phyloP scores from a whole-genome alignment of 1,140 invertebrate genomes.

The Oedothorax gibbosus region DNA sequence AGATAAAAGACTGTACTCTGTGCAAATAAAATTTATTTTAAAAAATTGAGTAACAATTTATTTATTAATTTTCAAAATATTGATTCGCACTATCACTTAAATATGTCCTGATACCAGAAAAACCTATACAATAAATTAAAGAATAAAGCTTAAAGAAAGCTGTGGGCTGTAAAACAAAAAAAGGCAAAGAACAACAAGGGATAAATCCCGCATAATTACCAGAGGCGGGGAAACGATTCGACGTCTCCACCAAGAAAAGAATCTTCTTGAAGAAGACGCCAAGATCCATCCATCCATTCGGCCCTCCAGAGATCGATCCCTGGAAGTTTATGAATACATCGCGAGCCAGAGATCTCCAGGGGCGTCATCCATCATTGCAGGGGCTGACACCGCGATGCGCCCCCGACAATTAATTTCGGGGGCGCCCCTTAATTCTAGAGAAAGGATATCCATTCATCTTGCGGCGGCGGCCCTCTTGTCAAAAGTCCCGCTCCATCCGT shows the following conservation, averaged over 20 bases:
- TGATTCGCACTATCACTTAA: too few relatives aligned
- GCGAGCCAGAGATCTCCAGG: neutral
- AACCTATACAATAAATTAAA: too few relatives aligned
- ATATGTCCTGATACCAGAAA: too few relatives aligned
- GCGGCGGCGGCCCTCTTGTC: too few relatives aligned
- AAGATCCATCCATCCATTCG: slow-evolving; percentile 12
- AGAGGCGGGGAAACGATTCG: neutral
- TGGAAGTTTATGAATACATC: slow-evolving; percentile 24
- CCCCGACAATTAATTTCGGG: slow-evolving; percentile 23
- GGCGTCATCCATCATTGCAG: slow-evolving; percentile 9
- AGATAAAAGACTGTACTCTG: too few relatives aligned
- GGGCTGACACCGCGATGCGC: slow-evolving; percentile 5
- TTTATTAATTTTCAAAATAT: too few relatives aligned
- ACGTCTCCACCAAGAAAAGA: neutral
- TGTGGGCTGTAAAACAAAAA: neutral
- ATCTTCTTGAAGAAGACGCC: neutral
- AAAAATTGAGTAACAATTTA: too few relatives aligned
- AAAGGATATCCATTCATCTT: slow-evolving; percentile 5
- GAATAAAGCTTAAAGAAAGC: too few relatives aligned
- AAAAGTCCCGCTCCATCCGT: too few relatives aligned
- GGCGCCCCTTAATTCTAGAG: neutral
- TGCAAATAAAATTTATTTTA: too few relatives aligned
- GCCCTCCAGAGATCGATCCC: neutral
- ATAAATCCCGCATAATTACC: too few relatives aligned
- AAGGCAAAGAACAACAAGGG: neutral